phyloP scores from a whole-genome alignment of 1,140 invertebrate genomes.

The Amphibalanus amphitrite region DNA sequence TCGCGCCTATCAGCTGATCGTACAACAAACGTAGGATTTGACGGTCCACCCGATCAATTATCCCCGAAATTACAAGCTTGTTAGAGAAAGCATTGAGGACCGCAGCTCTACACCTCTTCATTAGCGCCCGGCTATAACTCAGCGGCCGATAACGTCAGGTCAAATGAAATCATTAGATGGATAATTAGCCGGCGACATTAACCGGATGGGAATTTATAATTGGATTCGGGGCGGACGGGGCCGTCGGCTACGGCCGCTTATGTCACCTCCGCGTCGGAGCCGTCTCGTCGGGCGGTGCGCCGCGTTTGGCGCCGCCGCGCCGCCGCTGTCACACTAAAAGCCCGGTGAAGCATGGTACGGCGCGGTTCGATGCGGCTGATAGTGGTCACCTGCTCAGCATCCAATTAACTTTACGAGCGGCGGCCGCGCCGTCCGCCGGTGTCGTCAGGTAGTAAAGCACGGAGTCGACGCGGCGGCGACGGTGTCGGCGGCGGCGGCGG shows the following conservation, averaged over 20 bases:
- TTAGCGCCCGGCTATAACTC: not conserved
- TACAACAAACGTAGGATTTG: not conserved
- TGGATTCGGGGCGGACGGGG: not conserved
- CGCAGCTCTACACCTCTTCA: not conserved
- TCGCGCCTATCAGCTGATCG: not conserved
- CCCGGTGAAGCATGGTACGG: constrained; percentile 6
- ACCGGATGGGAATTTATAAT: constrained; percentile 4
- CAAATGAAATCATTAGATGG: constrained; percentile 5
- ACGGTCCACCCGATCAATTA: not conserved
- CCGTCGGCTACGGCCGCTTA: not conserved
- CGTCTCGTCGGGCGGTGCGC: constrained; percentile 1
- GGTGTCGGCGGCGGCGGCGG: too few relatives aligned
- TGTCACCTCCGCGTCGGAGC: not conserved
- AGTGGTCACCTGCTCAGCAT: constrained; percentile 3
- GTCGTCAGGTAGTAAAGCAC: not conserved
- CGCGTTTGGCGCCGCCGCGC: not conserved
- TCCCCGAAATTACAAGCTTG: constrained; percentile 1
- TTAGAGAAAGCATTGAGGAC: not conserved
- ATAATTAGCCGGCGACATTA: constrained; percentile 5
- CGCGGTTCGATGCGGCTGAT: not conserved
- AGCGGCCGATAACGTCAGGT: not conserved
- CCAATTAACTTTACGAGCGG: constrained; percentile 6
- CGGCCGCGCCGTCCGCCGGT: not conserved
- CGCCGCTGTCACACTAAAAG: constrained; percentile 7
- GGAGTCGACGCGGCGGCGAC: too few relatives aligned